Evolutionary conservation across 2,113 vertebrate species (phyloP).

Genomic region (Xiphophorus hellerii): DNA sequence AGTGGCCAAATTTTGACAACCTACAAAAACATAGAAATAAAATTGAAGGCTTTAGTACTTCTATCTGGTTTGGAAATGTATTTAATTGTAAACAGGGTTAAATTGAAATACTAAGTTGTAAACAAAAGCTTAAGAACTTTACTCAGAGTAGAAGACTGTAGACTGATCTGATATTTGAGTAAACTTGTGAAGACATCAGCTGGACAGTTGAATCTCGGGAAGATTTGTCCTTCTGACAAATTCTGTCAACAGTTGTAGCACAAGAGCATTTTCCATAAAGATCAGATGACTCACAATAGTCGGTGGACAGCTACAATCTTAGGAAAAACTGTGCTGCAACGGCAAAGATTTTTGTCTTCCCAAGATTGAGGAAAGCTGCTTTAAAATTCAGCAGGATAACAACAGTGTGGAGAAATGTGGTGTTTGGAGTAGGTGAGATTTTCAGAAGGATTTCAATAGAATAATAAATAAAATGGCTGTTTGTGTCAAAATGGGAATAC

Average conservation of each 20-base stretch:
- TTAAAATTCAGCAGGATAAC: constrained; percentile 12
- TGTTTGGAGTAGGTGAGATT: constrained; percentile 14
- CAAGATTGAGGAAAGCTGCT: constrained; percentile 9
- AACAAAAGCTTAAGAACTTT: no score
- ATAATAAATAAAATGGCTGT: background rate
- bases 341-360: constrained; percentile 22
- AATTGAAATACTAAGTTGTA: no score
- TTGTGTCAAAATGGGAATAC: constrained; percentile 10
- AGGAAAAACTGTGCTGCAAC: background rate
- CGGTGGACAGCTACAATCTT: constrained; percentile 19
- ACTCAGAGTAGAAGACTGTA: no score
- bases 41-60: no score
- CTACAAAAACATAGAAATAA: no score
- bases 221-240: constrained; percentile 19
- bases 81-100: no score
- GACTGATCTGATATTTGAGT: no score
- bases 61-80: no score
- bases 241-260: constrained; percentile 1
- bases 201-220: background rate
- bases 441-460: constrained; percentile 9
- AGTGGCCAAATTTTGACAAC: no score
- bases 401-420: background rate
- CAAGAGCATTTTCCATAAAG: constrained; percentile 31
- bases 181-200: no score
- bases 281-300: constrained; percentile 35